These are phyloP conservation scores for Epinotia nisella DNA, from an alignment of 2,888 invertebrate species.

Conservation along the genomic window DNA sequence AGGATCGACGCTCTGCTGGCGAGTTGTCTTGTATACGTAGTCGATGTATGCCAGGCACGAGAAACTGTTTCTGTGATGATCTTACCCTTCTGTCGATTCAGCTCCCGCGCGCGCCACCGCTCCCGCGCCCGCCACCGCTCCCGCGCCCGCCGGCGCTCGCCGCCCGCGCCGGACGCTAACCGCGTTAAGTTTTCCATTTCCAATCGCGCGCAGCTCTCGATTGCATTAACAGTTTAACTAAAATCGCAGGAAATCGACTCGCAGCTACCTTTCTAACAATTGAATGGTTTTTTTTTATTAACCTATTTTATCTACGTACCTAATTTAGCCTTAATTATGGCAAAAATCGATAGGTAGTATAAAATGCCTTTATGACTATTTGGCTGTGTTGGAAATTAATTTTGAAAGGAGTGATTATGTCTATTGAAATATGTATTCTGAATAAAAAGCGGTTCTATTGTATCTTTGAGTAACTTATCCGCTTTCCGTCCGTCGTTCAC, in stretches of 20 bases:
- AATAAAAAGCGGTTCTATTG: background rate
- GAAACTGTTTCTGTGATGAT: too few relatives aligned
- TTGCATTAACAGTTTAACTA: slow-evolving; percentile 43
- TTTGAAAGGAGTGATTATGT: background rate
- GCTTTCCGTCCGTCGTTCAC: slow-evolving; percentile 16
- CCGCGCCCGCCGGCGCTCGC: slow-evolving; percentile 26
- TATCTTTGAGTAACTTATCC: slow-evolving; percentile 38
- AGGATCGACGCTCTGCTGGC: too few relatives aligned
- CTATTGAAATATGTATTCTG: background rate
- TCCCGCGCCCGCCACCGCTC: slow-evolving; percentile 5
- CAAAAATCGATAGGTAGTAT: too few relatives aligned
- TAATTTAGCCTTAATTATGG: too few relatives aligned
- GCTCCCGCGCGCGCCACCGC: background rate
- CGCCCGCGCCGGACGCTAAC: slow-evolving; percentile 57
- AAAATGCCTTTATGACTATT: too few relatives aligned
- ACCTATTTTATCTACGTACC: background rate
- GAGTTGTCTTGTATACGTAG: too few relatives aligned
- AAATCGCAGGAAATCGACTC: slow-evolving; percentile 38
- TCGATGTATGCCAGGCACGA: too few relatives aligned
- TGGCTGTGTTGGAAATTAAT: background rate
- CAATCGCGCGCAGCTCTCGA: slow-evolving; percentile 50
- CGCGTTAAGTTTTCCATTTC: slow-evolving; percentile 76
- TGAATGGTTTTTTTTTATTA: slow-evolving; percentile 1
- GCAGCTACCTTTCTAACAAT: slow-evolving; percentile 2
- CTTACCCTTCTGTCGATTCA: background rate